Evolutionary conservation across 2,113 vertebrate genomes (phyloP).

Genomic region (Passerina amoena): DNA sequence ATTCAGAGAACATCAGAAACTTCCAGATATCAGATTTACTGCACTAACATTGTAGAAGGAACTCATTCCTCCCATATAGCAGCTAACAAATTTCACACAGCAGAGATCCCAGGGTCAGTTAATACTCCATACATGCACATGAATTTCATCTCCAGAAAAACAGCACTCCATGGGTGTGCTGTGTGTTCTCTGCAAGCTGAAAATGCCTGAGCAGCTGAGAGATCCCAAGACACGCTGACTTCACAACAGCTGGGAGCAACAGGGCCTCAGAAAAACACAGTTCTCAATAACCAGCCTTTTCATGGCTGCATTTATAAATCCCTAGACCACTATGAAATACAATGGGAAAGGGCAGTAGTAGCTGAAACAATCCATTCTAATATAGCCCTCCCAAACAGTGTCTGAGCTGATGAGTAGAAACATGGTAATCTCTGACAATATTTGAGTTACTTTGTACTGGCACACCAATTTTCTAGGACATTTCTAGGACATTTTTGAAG

Average conservation of each 20-base stretch:
- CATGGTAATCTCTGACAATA: neutral
- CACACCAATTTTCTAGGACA: neutral
- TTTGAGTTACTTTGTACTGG: neutral
- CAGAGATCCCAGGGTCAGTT: neutral
- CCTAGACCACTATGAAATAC: neutral
- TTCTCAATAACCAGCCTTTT: neutral
- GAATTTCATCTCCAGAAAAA: neutral
- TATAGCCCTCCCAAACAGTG: neutral
- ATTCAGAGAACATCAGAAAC: neutral
- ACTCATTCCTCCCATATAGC: neutral
- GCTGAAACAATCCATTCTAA: neutral
- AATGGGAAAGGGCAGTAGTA: neutral
- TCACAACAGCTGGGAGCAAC: neutral
- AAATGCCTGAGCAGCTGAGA: neutral
- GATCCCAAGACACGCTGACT: neutral
- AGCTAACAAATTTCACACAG: neutral
- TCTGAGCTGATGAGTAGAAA: neutral
- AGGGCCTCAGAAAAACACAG: rapidly evolving
- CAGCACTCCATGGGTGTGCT: neutral
- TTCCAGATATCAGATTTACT: neutral
- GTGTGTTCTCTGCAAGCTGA: neutral
- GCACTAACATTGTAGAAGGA: neutral
- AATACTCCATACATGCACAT: neutral
- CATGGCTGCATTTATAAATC: neutral
- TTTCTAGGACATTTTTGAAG: neutral